Conservation (phyloP, 2,113 vertebrate species). For the Pelecanoides urinatrix region DNA sequence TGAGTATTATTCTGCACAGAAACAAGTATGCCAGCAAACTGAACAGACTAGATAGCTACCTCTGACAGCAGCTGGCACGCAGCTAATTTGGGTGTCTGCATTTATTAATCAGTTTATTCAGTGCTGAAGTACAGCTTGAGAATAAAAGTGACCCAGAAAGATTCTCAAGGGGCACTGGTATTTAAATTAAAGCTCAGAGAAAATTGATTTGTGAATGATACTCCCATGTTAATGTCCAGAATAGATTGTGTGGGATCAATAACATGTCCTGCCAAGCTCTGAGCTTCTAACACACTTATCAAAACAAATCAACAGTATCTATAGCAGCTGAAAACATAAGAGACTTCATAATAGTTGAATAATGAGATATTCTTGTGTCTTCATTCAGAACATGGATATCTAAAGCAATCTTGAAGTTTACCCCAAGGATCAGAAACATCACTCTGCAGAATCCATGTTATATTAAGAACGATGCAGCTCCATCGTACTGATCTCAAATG, state of each 20-base stretch:
- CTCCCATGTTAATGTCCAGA: background rate
- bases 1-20: background rate
- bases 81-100: background rate
- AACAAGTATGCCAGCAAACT: background rate
- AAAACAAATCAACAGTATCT: background rate
- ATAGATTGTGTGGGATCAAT: background rate
- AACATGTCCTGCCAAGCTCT: background rate
- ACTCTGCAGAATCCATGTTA: background rate
- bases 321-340: background rate
- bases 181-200: slow-evolving; percentile 14
- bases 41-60: background rate
- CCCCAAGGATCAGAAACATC: background rate
- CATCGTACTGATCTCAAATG: background rate
- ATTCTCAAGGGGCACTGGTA: background rate
- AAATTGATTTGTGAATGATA: slow-evolving; percentile 1
- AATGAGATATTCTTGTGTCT: background rate
- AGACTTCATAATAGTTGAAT: background rate
- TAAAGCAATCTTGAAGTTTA: background rate
- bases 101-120: background rate
- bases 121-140: background rate
- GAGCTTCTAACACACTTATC: background rate
- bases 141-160: background rate
- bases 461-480: background rate
- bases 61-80: background rate
- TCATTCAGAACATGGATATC: background rate